phyloP scores from a whole-genome alignment of 1,140 invertebrate species.

The Brachionus calyciflorus region DNA sequence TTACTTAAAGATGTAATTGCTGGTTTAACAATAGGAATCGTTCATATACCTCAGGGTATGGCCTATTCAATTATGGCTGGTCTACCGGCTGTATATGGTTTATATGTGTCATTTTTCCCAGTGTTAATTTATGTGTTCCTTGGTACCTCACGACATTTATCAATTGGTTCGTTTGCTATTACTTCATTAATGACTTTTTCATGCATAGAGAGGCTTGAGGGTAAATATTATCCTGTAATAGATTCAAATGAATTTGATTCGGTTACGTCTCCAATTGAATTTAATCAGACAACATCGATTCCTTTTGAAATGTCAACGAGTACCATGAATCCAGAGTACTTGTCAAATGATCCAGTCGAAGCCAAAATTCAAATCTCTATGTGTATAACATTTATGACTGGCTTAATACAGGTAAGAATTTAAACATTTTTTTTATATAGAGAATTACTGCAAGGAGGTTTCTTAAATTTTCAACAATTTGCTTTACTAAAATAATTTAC shows the following conservation, averaged over 20 bases:
- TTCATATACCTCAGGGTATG: slow-evolving; percentile 63
- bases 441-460: too few relatives aligned
- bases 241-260: not conserved
- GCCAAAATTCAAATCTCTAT: slow-evolving; percentile 45
- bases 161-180: slow-evolving; percentile 52
- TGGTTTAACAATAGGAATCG: slow-evolving; percentile 61
- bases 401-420: slow-evolving; percentile 47
- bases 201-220: not conserved
- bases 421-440: not conserved
- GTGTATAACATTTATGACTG: slow-evolving; percentile 47
- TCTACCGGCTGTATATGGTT: slow-evolving; percentile 49
- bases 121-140: slow-evolving; percentile 52
- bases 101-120: slow-evolving; percentile 54
- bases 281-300: too few relatives aligned
- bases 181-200: slow-evolving; percentile 50
- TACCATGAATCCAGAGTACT: not conserved
- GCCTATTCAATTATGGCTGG: slow-evolving; percentile 62
- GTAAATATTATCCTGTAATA: not conserved
- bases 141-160: slow-evolving; percentile 52
- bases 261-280: too few relatives aligned
- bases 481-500: too few relatives aligned
- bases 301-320: not conserved
- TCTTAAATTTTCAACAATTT: too few relatives aligned
- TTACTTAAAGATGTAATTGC: slow-evolving; percentile 58
- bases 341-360: not conserved